A percentile compares a stretch with the other conserved stretches of the same genome.
These are phyloP conservation scores for Plecotus auritus DNA, from an alignment of 2,113 vertebrate species.

Conservation along the genomic window DNA sequence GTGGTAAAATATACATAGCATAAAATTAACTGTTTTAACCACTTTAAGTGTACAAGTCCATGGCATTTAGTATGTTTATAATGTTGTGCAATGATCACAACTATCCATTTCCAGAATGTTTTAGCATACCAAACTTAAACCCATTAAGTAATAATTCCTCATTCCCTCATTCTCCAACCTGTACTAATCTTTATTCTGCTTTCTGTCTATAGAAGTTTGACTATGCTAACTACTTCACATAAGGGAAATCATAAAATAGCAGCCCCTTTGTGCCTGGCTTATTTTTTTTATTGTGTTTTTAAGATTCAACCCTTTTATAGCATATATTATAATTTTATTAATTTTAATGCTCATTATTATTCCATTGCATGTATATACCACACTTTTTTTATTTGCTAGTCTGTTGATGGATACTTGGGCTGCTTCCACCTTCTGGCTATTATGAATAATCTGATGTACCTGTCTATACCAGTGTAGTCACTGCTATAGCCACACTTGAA, in stretches of 20 bases:
- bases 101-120: not conserved
- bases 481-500: not conserved
- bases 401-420: not conserved
- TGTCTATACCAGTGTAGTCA: not conserved
- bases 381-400: not conserved
- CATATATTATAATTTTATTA: not conserved
- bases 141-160: not conserved
- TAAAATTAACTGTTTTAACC: not conserved
- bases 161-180: not conserved
- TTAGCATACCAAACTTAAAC: not conserved
- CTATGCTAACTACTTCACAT: not conserved
- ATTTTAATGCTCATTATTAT: not conserved
- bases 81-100: not conserved
- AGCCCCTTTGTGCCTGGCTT: not conserved
- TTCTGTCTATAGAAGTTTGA: not conserved
- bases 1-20: not conserved
- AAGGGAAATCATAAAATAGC: not conserved
- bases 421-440: not conserved
- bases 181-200: not conserved
- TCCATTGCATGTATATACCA: not conserved
- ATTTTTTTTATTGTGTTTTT: not conserved
- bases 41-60: not conserved
- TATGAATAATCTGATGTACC: not conserved
- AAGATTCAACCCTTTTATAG: not conserved
- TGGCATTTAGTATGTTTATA: not conserved